Base-by-base conservation (phyloP, 2,888 invertebrate species). In the Vanessa cardui region DNA sequence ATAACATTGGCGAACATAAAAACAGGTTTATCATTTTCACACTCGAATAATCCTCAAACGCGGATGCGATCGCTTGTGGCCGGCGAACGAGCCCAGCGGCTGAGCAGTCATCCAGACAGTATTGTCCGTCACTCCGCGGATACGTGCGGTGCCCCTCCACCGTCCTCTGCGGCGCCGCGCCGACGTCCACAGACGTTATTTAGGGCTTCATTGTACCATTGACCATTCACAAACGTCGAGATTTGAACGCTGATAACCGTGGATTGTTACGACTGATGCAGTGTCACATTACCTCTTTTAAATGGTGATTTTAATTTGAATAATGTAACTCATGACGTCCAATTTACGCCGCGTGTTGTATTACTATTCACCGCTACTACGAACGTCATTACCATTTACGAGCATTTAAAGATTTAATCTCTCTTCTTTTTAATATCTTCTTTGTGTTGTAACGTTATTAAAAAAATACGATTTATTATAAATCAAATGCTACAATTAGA, bases 141-240 rank as follows among this genome's bases (percentile, higher is more conserved):
- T 75, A 76, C 67, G 77, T 76, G 77, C 79, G 77, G 81, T 81
- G 79, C 79, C 78, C 77, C 76, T 74, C 76, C 71, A 80, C 83
- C 87, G 88, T 89, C 87, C 73, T 78, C 82, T 82, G 82, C 87
- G 92, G 91, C 90, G 90, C 90, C 90, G 85, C 78, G 77, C 83
- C 81, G 89, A 90, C 90, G 83, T 85, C 86, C 80, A 56, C 78
- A 68, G 77, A 81, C 81, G 88, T 92, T 89, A 92, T 92, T 92
- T 92, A 92, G 81, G 80, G 88, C 86, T 84, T 90, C 89, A 92
- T 92, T 92, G 92, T 92, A 83, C 86, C 87, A 80, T 77, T 77
- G 74, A 74, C 80, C 80, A 84, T 84, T 86, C 84, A 83, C 78
- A 76, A 77, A 80, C 69, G 74, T 78, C 80, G 77, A 83, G 90